Base-by-base conservation (phyloP, 2,113 vertebrate species). In the Phylloscopus trochiloides region DNA sequence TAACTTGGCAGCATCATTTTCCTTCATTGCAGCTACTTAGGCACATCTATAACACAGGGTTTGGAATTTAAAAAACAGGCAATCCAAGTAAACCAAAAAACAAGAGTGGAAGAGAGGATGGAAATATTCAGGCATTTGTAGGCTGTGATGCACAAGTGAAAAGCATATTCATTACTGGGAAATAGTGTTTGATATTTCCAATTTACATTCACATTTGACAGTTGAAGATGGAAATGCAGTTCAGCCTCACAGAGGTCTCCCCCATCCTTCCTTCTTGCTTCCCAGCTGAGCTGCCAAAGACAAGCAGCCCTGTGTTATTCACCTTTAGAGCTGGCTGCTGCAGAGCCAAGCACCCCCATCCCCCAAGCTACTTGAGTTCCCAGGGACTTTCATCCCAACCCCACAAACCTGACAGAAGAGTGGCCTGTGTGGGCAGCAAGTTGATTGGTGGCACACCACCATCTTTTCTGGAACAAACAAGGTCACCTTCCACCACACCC, bases 151-250 rank as follows among this genome's bases (percentile, higher is more conserved):
- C 90, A 75, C 19, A 81, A 84, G 96, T 73, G 76, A 94, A 96
- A 96, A 96, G 52, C 16, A 40, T 73, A 80, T 68, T 96, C 71
- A 94, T 95, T 97, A 85, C 58, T 59, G 11, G 62, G 61, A 92
- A 66, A 72, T 3, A 7, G 32, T 43, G 59, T 80, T 94, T 73
- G 67, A 34, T 75, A 91, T 86, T 95, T 96, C 16, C 38, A 68
- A 57, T 84, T 59, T 40, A 32, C 10, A 21, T 79, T 94, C 86
- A 84, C 59, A 40, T 91, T 89, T 59, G 63, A 45, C 52, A 80
- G 67, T 4, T 57, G 45, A 72, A 77, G 81, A 68, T 42, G 22
- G 61, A 80, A 29, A 94, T 8, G 24, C 25, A 66, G 17, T 50
- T 63, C 62, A 81, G 63, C 22, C 34, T 57, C 48, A 59, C 2